Base-by-base conservation (phyloP, 2,888 invertebrate species). In the Acronicta psi region DNA sequence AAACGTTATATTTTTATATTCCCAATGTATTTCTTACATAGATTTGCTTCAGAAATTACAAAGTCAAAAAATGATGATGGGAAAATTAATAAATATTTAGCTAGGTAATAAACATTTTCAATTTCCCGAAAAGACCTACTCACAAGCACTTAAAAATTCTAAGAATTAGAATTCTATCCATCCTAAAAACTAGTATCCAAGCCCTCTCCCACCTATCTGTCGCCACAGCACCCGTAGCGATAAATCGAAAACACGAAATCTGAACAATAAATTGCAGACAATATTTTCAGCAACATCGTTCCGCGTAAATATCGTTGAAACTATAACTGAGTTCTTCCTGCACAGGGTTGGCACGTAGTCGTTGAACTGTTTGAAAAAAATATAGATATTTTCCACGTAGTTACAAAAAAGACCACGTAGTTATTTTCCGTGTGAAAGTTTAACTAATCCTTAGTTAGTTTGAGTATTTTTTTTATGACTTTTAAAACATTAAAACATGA, bases 221-320 rank as follows among this genome's bases (percentile, higher is more conserved):
- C 49, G 31, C 53, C 44, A 55, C 57, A 59, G 67, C 59, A 73
- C 51, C 59, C 38, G 50, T 43, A 36, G 43, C 62, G 51, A 78
- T 77, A 78, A 78, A 78, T 75, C 75, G 63, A 70, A 59, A 66
- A 62, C 59, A 69, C 64, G 36, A 56, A 77, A 73, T 61, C 73
- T 69, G 66, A 61, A 73, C 73, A 73, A 73, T 78, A 77, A 76
- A 77, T 77, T 70, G 73, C 64, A 66, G 60, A 75, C 79, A 73
- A 78, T 78, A 79, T 78, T 78, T 79, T 78, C 79, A 74, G 73
- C 75, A 72, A 74, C 72, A 75, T 68, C 68, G 69, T 76, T 76
- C 52, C 66, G 45, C 64, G 77, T 78, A 73, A 77, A 77, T 76
- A 78, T 78, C 58, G 73, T 58, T 73, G 71, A 71, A 66, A 73